Evolutionary conservation across 2,797 vertebrate species (phyloP), one percentile per base, ranked within the genome.

Genomic region (Moxostoma hubbsi): DNA sequence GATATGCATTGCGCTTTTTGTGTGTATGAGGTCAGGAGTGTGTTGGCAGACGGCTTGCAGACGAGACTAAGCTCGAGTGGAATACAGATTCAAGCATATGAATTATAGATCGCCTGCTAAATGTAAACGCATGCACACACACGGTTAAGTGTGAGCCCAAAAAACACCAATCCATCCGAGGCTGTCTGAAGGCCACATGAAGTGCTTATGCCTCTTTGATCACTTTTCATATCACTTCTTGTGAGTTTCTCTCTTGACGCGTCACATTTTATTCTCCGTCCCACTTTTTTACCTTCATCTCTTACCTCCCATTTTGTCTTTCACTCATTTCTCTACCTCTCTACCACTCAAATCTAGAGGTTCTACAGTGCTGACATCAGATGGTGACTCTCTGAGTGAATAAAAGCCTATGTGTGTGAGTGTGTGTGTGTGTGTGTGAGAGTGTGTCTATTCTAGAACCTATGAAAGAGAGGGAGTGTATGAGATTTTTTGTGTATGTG

Each of bases 51-150:
- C 61, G 49, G 55, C 58, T 63, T n/a, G 73, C 73, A 86, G 87
- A 83, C 80, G 11, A 88, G 82, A 87, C 85, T 57, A 67, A 84
- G 82, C 82, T 86, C 68, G 81, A 58, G 79, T 67, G 72, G 89
- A 91, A 91, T 90, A 76, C 86, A 75, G 63, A 90, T 87, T 80
- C n/a, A 75, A 50, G 8, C n/a, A 16, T 47, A 83, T 91, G 69
- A 90, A 90, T 90, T 85, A 90, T 88, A 84, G 84, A 90, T 89
- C 59, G 62, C 2, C 76, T 1, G 10, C 68, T 53, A 65, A 73
- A 68, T 73, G 64, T 12, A 53, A 70, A 71, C 36, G 62, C 63
- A 79, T 57, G 75, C 55, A 69, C 69, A 54, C 68, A 78, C 43
- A 45, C 55, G 67, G 50, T 59, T 36, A 67, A 51, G 53, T 18